Percentiles rank a stretch among this genome's conserved stretches.
Conservation (phyloP, 2,888 invertebrate genomes). For the Dryadula phaetusa region DNA sequence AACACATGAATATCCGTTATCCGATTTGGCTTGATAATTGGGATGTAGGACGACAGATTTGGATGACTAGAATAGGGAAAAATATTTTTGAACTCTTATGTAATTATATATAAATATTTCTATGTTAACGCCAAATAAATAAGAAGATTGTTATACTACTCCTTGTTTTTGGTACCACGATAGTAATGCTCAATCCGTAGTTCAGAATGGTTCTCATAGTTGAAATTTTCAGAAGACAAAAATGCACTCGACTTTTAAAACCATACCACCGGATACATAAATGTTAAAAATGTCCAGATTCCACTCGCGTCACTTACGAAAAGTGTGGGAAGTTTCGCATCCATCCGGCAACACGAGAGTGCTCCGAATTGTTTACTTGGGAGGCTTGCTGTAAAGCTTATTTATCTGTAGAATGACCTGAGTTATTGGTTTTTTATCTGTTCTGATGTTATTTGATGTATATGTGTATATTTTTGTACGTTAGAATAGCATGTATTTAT, state of each 20-base stretch:
- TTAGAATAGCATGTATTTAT: not conserved
- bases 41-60: too few relatives aligned
- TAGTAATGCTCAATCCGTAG: not conserved
- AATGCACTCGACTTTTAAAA: constrained; percentile 35
- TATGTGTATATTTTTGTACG: not conserved
- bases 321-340: constrained; percentile 63
- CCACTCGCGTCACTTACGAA: constrained; percentile 54
- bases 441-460: constrained; percentile 23
- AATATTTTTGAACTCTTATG: too few relatives aligned
- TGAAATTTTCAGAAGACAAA: constrained; percentile 37
- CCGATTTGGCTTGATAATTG: too few relatives aligned
- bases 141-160: not conserved
- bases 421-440: constrained; percentile 62
- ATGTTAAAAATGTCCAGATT: constrained; percentile 50
- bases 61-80: too few relatives aligned
- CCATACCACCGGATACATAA: constrained; percentile 36
- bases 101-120: not conserved
- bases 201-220: constrained; percentile 29
- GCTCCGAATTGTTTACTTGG: constrained; percentile 65
- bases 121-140: not conserved
- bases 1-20: too few relatives aligned
- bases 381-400: constrained; percentile 72
- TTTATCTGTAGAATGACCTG: constrained; percentile 59
- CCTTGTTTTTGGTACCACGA: not conserved
- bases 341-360: constrained; percentile 35